Evolutionary conservation across 2,888 invertebrate genomes (phyloP), one percentile per base, ranked within the genome.

Genomic region (Rhimphoctona megacephalus): DNA sequence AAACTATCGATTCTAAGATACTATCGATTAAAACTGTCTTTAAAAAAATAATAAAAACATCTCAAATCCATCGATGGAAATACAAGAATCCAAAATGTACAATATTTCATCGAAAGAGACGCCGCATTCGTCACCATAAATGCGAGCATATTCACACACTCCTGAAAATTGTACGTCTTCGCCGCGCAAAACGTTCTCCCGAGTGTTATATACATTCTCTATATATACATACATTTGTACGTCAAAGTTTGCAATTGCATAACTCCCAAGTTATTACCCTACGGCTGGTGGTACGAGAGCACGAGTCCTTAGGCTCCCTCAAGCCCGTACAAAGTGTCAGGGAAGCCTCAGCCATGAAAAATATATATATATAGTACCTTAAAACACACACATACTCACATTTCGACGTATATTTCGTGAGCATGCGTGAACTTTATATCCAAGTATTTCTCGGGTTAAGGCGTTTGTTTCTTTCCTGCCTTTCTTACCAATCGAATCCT

Each of bases 241-340:
- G 87, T 88, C 80, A 85, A 89, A 85, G 85, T 89, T 89, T 81
- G 78, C 88, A 85, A 88, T 91, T 91, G 87, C 90, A 90, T 90
- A 91, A 91, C 88, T 72, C 79, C 80, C 81, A 73, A 85, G 81
- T 84, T 87, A 82, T 84, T 72, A 81, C 78, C 73, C 30, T 79
- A 49, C 33, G 52, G 66, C 25, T 39, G 43, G 30, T 25, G 33
- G 14, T 22, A 64, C 11, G 11, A n/a, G 22, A 64, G 57, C 70
- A 25, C 70, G 57, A 39, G 70, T 70, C 80, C 57, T 52, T 30
- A 11, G 64, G 61, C 69, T 54, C 85, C 78, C 25, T 69, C 69
- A 54, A 74, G 52, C 36, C 49, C 61, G 76, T 66, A 76, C 69
- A 73, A 79, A 76, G 82, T 49, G 70, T 52, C 80, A 46, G 46